These are phyloP conservation scores for Muricea muricata DNA, from an alignment of 92 coral and sea anemone genomes.

Conservation along the genomic window DNA sequence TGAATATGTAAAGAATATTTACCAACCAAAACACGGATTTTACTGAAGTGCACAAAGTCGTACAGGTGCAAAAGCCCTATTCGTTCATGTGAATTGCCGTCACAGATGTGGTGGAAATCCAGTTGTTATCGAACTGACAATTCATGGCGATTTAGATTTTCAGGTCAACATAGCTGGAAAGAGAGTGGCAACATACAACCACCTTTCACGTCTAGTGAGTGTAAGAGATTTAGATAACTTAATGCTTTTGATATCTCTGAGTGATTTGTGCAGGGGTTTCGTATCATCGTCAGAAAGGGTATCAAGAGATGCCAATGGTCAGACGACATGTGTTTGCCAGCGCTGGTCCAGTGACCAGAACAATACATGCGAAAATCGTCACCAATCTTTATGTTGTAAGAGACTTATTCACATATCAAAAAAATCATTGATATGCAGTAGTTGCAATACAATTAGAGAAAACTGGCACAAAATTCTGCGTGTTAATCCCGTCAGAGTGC, in stretches of 20 bases:
- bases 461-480: slow-evolving; percentile 14
- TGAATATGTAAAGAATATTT: not conserved
- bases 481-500: not conserved
- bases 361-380: not conserved
- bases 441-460: slow-evolving; percentile 8
- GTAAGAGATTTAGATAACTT: not conserved
- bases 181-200: not conserved
- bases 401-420: not conserved
- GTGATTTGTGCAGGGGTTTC: slow-evolving; percentile 5
- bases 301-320: not conserved
- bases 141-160: not conserved
- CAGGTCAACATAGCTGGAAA: not conserved
- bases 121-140: not conserved
- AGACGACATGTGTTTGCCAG: not conserved
- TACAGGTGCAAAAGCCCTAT: not conserved
- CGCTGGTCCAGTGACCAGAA: not conserved
- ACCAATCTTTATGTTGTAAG: not conserved
- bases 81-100: not conserved
- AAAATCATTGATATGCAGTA: not conserved
- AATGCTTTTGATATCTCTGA: not conserved
- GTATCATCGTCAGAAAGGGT: not conserved
- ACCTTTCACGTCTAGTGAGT: not conserved
- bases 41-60: not conserved
- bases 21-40: not conserved
- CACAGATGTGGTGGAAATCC: not conserved